Conservation (phyloP, 2,888 invertebrate genomes). For the Plagodis pulveraria region DNA sequence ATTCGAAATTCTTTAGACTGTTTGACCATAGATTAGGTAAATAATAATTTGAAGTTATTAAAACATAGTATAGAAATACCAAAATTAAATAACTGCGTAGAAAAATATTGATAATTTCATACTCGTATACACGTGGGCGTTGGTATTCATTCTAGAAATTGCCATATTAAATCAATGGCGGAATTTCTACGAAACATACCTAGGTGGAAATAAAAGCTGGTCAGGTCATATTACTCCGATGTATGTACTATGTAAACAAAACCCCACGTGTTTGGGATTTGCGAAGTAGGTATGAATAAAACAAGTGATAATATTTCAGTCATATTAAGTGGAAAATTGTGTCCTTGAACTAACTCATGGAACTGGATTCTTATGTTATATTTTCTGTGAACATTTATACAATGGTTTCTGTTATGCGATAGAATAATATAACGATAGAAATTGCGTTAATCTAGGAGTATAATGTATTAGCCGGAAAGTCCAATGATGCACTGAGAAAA, state of each 20-base stretch:
- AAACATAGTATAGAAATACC: not conserved
- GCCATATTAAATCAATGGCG: slow-evolving; percentile 1
- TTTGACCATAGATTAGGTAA: no score
- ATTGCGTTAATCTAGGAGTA: no score
- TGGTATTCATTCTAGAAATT: not conserved
- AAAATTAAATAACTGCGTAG: not conserved
- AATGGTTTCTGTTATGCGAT: no score
- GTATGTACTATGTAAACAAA: slow-evolving; percentile 3
- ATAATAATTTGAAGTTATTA: no score
- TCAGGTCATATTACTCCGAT: not conserved
- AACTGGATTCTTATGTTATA: no score
- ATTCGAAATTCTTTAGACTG: no score
- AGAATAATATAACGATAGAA: no score
- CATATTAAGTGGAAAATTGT: not conserved
- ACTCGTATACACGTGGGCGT: not conserved
- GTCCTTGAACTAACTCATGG: not conserved
- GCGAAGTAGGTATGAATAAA: not conserved
- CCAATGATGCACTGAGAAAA: no score
- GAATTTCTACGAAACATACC: not conserved
- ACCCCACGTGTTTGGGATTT: slow-evolving; percentile 4
- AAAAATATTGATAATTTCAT: not conserved
- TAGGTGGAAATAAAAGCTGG: not conserved
- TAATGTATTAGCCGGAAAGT: no score
- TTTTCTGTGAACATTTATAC: no score
- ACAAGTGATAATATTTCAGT: not conserved